phyloP scores from a whole-genome alignment of 2,113 vertebrate species.

The Platichthys stellatus region DNA sequence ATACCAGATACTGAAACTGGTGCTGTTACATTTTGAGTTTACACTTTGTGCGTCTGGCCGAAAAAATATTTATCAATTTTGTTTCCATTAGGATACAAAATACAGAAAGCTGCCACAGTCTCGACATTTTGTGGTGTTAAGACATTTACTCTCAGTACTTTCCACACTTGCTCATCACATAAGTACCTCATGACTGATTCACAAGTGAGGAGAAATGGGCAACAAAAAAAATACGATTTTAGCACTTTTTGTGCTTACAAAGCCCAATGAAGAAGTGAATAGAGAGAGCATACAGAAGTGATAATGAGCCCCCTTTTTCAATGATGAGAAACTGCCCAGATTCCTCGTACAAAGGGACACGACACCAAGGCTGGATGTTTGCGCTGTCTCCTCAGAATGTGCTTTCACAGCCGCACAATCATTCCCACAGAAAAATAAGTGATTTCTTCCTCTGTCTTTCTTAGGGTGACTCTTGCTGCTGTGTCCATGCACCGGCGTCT shows the following conservation, averaged over 20 bases:
- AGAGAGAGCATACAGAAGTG: conserved; percentile 72
- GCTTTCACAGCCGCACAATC: conserved; percentile 68
- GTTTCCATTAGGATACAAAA: conserved; percentile 32
- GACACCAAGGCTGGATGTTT: conserved; percentile 70
- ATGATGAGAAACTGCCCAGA: conserved; percentile 75
- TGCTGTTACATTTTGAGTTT: conserved; percentile 18
- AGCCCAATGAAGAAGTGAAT: conserved; percentile 73
- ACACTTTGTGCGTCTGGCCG: conserved; percentile 24
- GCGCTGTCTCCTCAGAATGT: conserved; percentile 70
- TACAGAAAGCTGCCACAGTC: conserved; percentile 49
- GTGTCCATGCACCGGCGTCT: conserved; percentile 48
- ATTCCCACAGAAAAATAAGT: conserved; percentile 37
- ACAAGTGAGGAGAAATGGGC: conserved; percentile 60
- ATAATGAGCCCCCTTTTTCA: conserved; percentile 76
- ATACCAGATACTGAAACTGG: neutral
- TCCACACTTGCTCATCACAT: conserved; percentile 51
- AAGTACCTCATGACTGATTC: conserved; percentile 64
- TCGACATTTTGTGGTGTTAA: conserved; percentile 47
- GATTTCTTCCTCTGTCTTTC: conserved; percentile 50
- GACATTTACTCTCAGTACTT: conserved; percentile 61
- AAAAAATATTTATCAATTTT: conserved; percentile 41
- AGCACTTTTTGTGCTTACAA: conserved; percentile 79
- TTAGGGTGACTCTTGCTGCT: conserved; percentile 54
- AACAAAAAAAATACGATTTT: conserved; percentile 61
- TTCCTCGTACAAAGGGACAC: conserved; percentile 74